phyloP scores from a whole-genome alignment of 2,113 vertebrate species.

The Saiga tatarica region DNA sequence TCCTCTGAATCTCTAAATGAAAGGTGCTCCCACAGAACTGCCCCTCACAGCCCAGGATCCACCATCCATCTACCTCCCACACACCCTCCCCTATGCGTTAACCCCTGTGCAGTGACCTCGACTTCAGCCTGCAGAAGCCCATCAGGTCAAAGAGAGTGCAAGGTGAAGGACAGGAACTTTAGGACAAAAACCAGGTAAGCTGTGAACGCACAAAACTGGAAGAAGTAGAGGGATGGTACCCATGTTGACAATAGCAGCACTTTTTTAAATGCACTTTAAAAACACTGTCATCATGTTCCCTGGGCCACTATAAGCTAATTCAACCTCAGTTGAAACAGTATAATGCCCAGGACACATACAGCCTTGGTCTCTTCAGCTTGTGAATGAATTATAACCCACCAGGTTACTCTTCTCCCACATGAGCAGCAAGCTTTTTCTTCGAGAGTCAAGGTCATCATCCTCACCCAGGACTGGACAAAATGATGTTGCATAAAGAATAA shows the following conservation, averaged over 20 bases:
- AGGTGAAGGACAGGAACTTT: background rate
- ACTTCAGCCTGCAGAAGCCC: background rate
- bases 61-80: background rate
- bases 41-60: background rate
- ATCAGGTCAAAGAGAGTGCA: background rate
- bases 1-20: background rate
- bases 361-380: background rate
- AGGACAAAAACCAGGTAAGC: background rate
- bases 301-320: background rate
- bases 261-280: background rate
- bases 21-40: background rate
- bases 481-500: background rate
- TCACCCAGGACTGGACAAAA: background rate
- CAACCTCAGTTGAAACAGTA: background rate
- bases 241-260: background rate
- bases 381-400: background rate
- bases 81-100: background rate
- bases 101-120: background rate
- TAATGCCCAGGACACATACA: background rate
- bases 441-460: background rate
- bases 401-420: background rate
- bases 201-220: background rate
- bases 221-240: background rate
- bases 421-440: background rate
- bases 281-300: background rate